Evolutionary conservation across 2,888 invertebrate genomes (phyloP).

Genomic region (Dysmachus trigonus): DNA sequence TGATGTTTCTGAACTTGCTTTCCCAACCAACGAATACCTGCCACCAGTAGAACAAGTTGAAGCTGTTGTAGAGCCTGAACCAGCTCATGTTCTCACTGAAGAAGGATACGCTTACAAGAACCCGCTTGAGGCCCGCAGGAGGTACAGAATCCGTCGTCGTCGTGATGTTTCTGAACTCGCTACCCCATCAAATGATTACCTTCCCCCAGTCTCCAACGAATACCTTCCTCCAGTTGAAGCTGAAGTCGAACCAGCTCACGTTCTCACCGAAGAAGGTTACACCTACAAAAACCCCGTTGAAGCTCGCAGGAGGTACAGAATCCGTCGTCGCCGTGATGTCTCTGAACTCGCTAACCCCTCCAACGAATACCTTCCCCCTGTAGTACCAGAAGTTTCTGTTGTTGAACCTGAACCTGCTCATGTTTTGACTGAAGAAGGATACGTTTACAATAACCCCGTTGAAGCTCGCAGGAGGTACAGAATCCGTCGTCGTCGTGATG

Average conservation of each 20-base stretch:
- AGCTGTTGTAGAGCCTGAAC: neutral
- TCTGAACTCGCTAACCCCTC: slow-evolving; percentile 4
- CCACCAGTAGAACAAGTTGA: neutral
- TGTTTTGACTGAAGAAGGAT: neutral
- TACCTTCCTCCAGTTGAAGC: slow-evolving; percentile 1
- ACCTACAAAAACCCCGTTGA: neutral
- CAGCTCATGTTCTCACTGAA: neutral
- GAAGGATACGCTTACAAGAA: slow-evolving; percentile 27
- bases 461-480: slow-evolving; percentile 32
- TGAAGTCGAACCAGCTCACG: neutral
- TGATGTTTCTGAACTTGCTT: slow-evolving; percentile 13
- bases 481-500: slow-evolving; percentile 32
- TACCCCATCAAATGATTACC: neutral
- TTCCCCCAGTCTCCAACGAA: slow-evolving; percentile 6
- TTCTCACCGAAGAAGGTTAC: slow-evolving; percentile 1
- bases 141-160: slow-evolving; percentile 17
- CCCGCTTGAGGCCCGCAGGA: neutral
- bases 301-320: neutral
- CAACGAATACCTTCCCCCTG: slow-evolving; percentile 21
- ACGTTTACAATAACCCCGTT: neutral
- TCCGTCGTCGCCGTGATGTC: slow-evolving; percentile 8
- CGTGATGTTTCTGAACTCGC: slow-evolving; percentile 18
- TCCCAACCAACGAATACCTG: slow-evolving; percentile 23
- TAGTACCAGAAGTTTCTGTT: neutral
- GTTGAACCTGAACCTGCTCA: slow-evolving; percentile 9